Evolutionary conservation across 2,797 vertebrate genomes (phyloP), one percentile per base, ranked within the genome.

Genomic region (Cynopterus sphinx): DNA sequence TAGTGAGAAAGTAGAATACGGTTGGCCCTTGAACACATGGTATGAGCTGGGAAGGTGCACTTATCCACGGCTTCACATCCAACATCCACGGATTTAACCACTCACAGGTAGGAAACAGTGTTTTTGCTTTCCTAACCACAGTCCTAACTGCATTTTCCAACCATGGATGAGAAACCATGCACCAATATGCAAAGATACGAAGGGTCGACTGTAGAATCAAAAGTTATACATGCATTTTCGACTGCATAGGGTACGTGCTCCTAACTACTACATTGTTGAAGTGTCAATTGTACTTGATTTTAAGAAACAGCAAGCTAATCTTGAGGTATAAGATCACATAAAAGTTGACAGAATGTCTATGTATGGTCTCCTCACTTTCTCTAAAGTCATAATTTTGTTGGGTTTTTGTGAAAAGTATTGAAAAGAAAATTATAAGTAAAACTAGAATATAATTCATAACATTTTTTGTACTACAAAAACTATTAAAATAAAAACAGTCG

Each of bases 271-370:
- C 10, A 8, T 36, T 77, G n/a, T 77, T 77, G n/a, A 77, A 77
- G 73, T 49, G 21, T 75, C 73, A 75, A 49, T 10, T 77, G 31
- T 53, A 77, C 4, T 92, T 1, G 0, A 11, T 91, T 95, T 17
- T 70, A 73, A 28, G 81, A 95, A 53, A 7, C 5, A 88, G 33
- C 49, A 75, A 96, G 39, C 68, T 95, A 15, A 79, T 57, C 43
- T 61, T 21, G 21, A 97, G 88, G 21, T 24, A 96, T 91, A 95
- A 95, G 8, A 24, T 33, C 87, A 49, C 39, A 57, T 16, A 68
- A 91, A 79, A 97, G 67, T n/a, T 0, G 75, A 85, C 8, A 10
- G 26, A 95, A 16, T 46, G 70, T 21, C 79, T 57, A n/a, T 16
- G 9, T 11, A 74, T 26, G 31, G 0, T 2, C 11, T 89, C 53